Percentiles rank a stretch among this genome's conserved stretches.
These are phyloP conservation scores for Enteromius argenteus DNA, from an alignment of 2,797 vertebrate genomes.

Conservation along the genomic window DNA sequence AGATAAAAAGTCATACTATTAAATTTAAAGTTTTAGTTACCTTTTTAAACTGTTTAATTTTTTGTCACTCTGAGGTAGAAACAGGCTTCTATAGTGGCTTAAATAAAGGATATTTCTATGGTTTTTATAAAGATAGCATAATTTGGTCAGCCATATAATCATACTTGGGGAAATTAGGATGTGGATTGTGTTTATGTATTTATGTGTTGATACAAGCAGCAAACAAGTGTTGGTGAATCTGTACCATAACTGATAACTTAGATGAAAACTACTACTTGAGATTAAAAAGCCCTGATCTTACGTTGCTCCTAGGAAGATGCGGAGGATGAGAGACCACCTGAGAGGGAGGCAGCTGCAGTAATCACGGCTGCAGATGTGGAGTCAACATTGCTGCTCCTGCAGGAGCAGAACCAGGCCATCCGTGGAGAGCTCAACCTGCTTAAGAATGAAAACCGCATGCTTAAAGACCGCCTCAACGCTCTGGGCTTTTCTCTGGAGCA, in stretches of 20 bases:
- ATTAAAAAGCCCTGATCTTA: not conserved
- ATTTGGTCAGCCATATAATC: constrained; percentile 3
- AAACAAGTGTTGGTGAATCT: not conserved
- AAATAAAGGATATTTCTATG: not conserved
- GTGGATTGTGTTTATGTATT: not conserved
- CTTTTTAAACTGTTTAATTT: not conserved
- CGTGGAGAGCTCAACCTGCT: constrained; percentile 92
- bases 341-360: constrained; percentile 78
- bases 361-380: constrained; percentile 89
- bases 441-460: constrained; percentile 96
- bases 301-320: constrained; percentile 56
- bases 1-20: not conserved
- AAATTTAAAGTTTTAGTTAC: not conserved
- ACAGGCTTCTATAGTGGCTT: not conserved
- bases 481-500: constrained; percentile 96
- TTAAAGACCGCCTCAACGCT: constrained; percentile 94
- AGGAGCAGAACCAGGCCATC: constrained; percentile 94
- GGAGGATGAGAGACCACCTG: constrained; percentile 76
- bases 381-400: constrained; percentile 88
- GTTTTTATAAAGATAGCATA: not conserved
- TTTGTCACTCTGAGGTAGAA: constrained; percentile 3
- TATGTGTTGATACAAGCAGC: not conserved
- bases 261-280: not conserved
- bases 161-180: not conserved
- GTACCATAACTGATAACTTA: not conserved